These are phyloP conservation scores for Bradypus variegatus DNA, from an alignment of 2,797 vertebrate genomes.

Conservation along the genomic window DNA sequence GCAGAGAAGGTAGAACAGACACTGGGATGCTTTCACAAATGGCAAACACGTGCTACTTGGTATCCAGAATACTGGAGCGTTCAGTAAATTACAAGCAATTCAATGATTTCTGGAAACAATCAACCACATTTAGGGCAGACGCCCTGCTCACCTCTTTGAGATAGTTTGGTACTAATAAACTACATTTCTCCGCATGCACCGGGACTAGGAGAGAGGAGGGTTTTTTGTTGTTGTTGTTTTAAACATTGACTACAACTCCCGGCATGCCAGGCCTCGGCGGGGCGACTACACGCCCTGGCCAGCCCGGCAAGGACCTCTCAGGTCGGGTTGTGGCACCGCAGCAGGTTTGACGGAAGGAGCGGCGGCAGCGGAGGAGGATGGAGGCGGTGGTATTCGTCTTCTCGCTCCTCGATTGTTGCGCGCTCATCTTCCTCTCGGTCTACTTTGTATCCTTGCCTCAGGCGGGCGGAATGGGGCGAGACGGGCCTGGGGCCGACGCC, in stretches of 20 bases:
- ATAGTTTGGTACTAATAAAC: background rate
- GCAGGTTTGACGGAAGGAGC: background rate
- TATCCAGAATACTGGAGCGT: background rate
- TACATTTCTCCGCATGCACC: conserved; percentile 28
- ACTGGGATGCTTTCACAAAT: background rate
- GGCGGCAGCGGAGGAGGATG: conserved; percentile 71
- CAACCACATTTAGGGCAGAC: background rate
- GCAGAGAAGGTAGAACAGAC: background rate
- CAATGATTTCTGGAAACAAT: background rate
- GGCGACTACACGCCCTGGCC: conserved; percentile 37
- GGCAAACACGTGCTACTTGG: background rate
- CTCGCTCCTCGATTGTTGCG: conserved; percentile 91
- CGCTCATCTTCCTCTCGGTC: conserved; percentile 92
- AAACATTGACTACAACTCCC: conserved; percentile 63
- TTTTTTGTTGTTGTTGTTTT: background rate
- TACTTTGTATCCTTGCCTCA: conserved; percentile 92
- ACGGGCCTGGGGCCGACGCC: background rate
- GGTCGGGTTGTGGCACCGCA: background rate
- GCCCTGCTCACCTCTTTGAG: too few species aligned
- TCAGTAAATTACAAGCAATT: background rate
- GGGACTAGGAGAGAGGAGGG: fast-evolving
- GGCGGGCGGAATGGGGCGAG: background rate
- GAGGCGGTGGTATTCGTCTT: conserved; percentile 92
- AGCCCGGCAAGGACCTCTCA: background rate
- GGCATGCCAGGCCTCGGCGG: background rate